Evolutionary conservation across 2,113 vertebrate genomes (phyloP).

Genomic region (Sturnira hondurensis): DNA sequence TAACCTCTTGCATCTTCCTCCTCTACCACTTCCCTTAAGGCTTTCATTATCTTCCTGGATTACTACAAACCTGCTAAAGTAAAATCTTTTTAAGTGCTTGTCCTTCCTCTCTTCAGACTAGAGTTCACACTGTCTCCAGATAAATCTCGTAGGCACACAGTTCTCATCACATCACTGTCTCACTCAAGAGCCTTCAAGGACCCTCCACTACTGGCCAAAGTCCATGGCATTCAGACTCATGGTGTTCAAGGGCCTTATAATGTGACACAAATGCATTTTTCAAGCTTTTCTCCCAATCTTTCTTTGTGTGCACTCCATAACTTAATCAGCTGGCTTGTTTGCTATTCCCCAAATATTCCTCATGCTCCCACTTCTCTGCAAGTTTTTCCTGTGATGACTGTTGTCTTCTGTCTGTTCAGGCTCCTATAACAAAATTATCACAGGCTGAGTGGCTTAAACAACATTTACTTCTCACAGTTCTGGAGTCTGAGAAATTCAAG

Average conservation of each 20-base stretch:
- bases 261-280: neutral
- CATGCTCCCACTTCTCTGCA: neutral
- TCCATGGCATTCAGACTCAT: neutral
- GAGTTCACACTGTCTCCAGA: neutral
- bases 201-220: neutral
- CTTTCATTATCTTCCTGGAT: conserved; percentile 52
- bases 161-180: neutral
- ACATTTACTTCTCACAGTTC: neutral
- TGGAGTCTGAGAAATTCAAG: neutral
- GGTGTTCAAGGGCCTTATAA: neutral
- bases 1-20: neutral
- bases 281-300: neutral
- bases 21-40: neutral
- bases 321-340: neutral
- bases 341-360: neutral
- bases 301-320: neutral
- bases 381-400: neutral
- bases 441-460: neutral
- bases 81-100: conserved; percentile 24
- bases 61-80: neutral
- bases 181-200: neutral
- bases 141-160: neutral
- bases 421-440: neutral
- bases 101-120: conserved; percentile 4
- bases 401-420: neutral